These are phyloP conservation scores for Paragorgia papillata DNA, from an alignment of 92 coral and sea anemone species.

Conservation along the genomic window DNA sequence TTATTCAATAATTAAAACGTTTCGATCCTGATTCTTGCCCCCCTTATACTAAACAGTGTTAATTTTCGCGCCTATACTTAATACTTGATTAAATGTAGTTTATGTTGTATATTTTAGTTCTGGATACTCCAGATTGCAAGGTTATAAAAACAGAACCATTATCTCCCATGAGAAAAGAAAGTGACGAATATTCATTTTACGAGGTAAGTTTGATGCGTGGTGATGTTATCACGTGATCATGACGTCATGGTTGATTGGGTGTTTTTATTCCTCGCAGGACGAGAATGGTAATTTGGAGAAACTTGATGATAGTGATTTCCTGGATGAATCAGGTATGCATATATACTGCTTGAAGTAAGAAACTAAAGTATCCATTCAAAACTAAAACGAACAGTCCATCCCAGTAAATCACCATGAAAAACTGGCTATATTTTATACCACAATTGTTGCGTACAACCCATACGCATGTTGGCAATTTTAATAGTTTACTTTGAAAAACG, in stretches of 20 bases:
- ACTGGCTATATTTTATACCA: too few species aligned
- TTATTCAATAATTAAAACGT: background rate
- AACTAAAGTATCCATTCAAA: too few species aligned
- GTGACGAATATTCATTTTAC: slow-evolving; percentile 5
- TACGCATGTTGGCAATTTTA: too few species aligned
- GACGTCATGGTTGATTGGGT: background rate
- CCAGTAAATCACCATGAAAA: too few species aligned
- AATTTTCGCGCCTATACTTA: too few species aligned
- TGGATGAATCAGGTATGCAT: background rate
- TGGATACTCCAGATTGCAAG: slow-evolving; percentile 1
- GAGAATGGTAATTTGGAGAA: slow-evolving; percentile 9
- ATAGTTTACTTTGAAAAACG: too few species aligned
- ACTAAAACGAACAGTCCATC: too few species aligned
- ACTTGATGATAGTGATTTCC: background rate
- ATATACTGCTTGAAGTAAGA: background rate
- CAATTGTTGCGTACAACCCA: too few species aligned
- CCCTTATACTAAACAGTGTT: too few species aligned
- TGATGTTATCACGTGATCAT: background rate
- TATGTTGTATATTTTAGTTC: too few species aligned
- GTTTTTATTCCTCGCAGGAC: slow-evolving; percentile 19
- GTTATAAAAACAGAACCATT: slow-evolving; percentile 9
- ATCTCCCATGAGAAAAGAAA: background rate
- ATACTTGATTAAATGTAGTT: too few species aligned
- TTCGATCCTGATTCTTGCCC: too few species aligned
- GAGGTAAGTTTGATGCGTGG: slow-evolving; percentile 24